Conservation (phyloP, 2,113 vertebrate species). For the Sturnira hondurensis region DNA sequence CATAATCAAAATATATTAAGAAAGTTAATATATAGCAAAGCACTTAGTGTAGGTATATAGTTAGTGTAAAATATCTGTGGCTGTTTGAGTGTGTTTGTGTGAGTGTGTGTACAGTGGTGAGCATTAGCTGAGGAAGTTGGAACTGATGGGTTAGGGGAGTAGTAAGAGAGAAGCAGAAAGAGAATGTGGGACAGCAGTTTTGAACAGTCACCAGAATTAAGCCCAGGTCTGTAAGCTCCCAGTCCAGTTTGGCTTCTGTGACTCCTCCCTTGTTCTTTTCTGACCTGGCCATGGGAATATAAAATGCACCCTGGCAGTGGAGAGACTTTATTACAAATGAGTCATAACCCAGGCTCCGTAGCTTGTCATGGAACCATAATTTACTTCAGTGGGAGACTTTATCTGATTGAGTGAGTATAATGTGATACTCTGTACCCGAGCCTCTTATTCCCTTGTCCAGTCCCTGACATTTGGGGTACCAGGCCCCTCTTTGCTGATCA, state of each 20-base stretch:
- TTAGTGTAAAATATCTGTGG: background rate
- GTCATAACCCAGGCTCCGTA: background rate
- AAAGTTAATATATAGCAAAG: background rate
- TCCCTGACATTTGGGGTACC: background rate
- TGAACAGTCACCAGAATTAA: background rate
- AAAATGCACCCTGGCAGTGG: background rate
- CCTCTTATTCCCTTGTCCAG: background rate
- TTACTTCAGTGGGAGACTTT: background rate
- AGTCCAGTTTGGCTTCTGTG: background rate
- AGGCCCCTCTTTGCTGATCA: background rate
- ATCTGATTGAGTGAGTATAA: background rate
- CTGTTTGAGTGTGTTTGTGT: background rate
- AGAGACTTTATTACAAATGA: conserved; percentile 20
- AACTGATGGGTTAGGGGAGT: background rate
- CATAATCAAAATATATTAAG: no score
- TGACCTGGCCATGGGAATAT: background rate
- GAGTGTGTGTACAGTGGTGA: background rate
- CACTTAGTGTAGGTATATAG: background rate
- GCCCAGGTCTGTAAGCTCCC: background rate
- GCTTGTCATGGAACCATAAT: background rate
- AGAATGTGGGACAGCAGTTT: background rate
- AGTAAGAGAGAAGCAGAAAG: background rate
- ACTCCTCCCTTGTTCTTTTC: background rate
- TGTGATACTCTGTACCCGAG: background rate
- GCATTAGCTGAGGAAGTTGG: background rate